Conservation (phyloP, 2,797 vertebrate species). For the Setipinna tenuifilis region DNA sequence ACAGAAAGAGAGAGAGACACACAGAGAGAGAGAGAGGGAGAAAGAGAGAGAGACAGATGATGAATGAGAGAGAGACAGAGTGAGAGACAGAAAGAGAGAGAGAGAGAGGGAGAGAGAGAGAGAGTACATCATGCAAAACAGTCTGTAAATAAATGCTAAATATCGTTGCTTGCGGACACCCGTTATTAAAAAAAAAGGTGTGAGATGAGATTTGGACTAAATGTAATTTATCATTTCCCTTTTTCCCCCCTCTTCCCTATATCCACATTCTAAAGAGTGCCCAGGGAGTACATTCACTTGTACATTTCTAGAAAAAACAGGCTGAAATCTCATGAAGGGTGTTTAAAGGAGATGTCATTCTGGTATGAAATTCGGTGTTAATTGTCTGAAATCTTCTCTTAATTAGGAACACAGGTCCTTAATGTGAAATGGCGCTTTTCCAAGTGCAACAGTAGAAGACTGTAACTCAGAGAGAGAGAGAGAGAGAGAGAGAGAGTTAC, state of each 20-base stretch:
- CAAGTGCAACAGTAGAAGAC: too few relatives aligned
- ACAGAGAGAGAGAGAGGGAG: background rate
- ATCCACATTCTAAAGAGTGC: background rate
- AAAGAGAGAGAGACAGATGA: too few relatives aligned
- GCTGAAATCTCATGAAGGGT: background rate
- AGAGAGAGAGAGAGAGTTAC: too few relatives aligned
- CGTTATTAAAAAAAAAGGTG: background rate
- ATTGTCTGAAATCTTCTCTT: background rate
- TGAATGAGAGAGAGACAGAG: too few relatives aligned
- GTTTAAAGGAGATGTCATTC: background rate
- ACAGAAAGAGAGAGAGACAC: too few relatives aligned
- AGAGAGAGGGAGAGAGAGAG: background rate
- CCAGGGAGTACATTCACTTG: background rate
- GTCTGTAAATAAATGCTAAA: background rate
- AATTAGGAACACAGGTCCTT: background rate
- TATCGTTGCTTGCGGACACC: background rate
- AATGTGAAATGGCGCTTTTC: background rate
- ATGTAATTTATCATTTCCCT: background rate
- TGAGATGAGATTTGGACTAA: background rate
- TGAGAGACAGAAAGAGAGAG: background rate
- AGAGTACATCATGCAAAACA: background rate
- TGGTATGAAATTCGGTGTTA: background rate
- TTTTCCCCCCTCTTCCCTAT: background rate
- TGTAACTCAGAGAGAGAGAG: too few relatives aligned
- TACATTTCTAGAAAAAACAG: background rate